A percentile compares a stretch with the other conserved stretches of the same genome.
phyloP scores from a whole-genome alignment of 2,888 invertebrate genomes.

The Dorcus hopei region DNA sequence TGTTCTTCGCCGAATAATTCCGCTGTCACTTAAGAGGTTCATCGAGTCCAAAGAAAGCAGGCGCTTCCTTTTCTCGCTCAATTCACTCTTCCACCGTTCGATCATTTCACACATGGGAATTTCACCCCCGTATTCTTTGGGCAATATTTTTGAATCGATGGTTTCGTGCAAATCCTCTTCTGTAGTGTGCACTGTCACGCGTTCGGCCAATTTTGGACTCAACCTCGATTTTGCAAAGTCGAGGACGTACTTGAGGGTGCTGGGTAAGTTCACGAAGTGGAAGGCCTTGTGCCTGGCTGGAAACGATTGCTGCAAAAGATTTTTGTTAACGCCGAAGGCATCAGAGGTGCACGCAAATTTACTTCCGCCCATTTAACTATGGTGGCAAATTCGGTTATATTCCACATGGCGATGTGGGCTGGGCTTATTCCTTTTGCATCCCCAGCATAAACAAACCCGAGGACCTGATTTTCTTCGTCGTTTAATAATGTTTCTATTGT shows the following conservation, averaged over 20 bases:
- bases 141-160: conserved; percentile 63
- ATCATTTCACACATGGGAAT: conserved; percentile 72
- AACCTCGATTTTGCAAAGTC: conserved; percentile 69
- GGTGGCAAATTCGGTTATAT: conserved; percentile 67
- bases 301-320: conserved; percentile 62
- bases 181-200: conserved; percentile 62
- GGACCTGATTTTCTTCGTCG: conserved; percentile 71
- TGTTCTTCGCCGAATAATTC: conserved; percentile 50
- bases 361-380: conserved; percentile 75
- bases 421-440: conserved; percentile 62
- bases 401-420: conserved; percentile 68
- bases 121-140: conserved; percentile 69
- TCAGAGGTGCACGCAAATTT: conserved; percentile 10
- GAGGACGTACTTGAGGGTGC: conserved; percentile 70
- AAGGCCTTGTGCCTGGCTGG: conserved; percentile 79
- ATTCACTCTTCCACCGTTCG: conserved; percentile 61
- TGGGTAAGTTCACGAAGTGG: conserved; percentile 68
- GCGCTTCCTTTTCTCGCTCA: conserved; percentile 58
- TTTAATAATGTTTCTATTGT: conserved; percentile 74
- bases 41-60: conserved; percentile 63
- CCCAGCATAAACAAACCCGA: conserved; percentile 71
- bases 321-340: no score
- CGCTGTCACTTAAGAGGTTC: conserved; percentile 62
- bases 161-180: conserved; percentile 58
- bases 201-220: conserved; percentile 68